phyloP scores from a whole-genome alignment of 2,888 invertebrate species.

The Sarcophaga variegata region DNA sequence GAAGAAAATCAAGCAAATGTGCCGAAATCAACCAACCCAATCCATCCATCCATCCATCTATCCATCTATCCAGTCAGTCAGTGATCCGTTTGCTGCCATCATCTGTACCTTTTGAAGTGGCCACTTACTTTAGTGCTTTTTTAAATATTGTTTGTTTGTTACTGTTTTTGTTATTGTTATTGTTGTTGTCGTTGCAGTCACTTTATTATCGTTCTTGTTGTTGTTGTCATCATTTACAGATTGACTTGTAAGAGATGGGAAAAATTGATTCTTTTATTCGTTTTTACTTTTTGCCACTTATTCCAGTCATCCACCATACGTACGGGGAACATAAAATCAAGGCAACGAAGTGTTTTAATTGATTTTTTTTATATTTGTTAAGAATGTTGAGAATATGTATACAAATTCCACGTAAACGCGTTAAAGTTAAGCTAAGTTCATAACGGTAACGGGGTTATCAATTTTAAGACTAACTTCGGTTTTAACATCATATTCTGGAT shows the following conservation, averaged over 20 bases:
- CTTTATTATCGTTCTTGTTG: not conserved
- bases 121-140: slow-evolving; percentile 46
- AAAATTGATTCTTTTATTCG: slow-evolving; percentile 37
- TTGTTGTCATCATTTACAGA: not conserved
- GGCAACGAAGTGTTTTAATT: slow-evolving; percentile 35
- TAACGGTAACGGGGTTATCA: no score
- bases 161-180: slow-evolving; percentile 30
- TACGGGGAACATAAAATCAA: not conserved
- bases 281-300: not conserved
- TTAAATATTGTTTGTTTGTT: not conserved
- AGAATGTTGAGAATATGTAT: no score
- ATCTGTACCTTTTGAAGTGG: slow-evolving; percentile 29
- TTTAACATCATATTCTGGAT: no score
- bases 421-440: no score
- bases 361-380: not conserved
- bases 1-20: slow-evolving; percentile 12
- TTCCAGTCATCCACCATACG: not conserved
- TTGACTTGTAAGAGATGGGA: not conserved
- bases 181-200: slow-evolving; percentile 28
- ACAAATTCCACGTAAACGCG: no score
- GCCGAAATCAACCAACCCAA: slow-evolving; percentile 41
- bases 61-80: slow-evolving; percentile 7
- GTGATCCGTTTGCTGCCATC: not conserved
- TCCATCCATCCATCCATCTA: slow-evolving; percentile 29
- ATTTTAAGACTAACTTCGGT: no score